Conservation (phyloP, 1,140 invertebrate genomes). For the Zaprionus davidi region DNA sequence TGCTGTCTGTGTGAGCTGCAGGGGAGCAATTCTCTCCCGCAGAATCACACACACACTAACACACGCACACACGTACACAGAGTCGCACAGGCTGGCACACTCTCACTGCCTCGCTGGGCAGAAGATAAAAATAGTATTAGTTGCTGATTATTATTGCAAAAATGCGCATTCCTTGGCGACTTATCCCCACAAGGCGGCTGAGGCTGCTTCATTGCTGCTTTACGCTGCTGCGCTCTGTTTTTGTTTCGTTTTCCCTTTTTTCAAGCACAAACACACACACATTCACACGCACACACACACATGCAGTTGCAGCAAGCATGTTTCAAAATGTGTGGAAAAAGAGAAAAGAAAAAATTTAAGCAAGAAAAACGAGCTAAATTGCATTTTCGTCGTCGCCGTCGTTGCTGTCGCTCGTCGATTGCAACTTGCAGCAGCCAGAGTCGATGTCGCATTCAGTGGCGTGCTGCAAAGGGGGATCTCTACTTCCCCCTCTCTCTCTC, state of each 20-base stretch:
- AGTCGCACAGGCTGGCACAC: conserved; percentile 26
- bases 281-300: conserved; percentile 26
- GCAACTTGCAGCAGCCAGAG: conserved; percentile 51
- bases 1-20: conserved; percentile 19
- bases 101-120: conserved; percentile 59
- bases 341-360: conserved; percentile 51
- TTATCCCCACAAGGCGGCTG: conserved; percentile 69
- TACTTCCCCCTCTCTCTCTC: conserved; percentile 1
- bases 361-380: conserved; percentile 81
- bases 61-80: not conserved
- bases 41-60: not conserved
- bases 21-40: conserved; percentile 40
- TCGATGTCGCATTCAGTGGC: conserved; percentile 60
- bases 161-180: conserved; percentile 79
- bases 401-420: conserved; percentile 54
- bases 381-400: conserved; percentile 73
- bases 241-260: conserved; percentile 82
- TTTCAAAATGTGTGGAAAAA: conserved; percentile 56
- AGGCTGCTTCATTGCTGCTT: conserved; percentile 55
- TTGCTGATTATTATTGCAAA: conserved; percentile 84
- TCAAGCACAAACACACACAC: conserved; percentile 53
- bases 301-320: conserved; percentile 48
- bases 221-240: conserved; percentile 61
- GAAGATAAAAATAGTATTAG: conserved; percentile 83
- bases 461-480: conserved; percentile 20